Percentiles rank a stretch among this genome's conserved stretches.
Evolutionary conservation across 2,113 vertebrate species (phyloP).

Genomic region (Heteronetta atricapilla): DNA sequence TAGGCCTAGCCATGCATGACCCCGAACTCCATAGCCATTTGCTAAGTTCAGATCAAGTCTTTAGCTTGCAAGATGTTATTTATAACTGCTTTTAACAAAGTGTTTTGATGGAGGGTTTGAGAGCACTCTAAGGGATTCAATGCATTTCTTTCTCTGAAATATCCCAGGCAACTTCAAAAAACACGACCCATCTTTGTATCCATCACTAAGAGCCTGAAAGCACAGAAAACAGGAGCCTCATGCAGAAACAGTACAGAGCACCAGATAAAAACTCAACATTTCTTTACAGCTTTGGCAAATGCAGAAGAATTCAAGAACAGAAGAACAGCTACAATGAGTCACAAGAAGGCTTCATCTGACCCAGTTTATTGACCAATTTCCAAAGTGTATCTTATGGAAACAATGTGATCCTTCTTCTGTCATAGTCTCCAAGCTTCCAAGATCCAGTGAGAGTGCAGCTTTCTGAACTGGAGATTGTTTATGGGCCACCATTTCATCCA

Average conservation of each 20-base stretch:
- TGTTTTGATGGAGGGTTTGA: neutral
- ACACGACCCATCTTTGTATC: neutral
- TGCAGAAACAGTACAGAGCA: neutral
- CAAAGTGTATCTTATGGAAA: neutral
- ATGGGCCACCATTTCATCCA: neutral
- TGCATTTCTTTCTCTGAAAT: neutral
- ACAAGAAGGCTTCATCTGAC: neutral
- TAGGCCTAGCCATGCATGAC: neutral
- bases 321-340: neutral
- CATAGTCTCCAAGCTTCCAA: neutral
- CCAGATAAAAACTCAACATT: neutral
- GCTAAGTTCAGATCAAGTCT: neutral
- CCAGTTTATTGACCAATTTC: neutral
- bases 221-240: neutral
- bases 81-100: neutral
- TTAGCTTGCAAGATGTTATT: neutral
- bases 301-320: neutral
- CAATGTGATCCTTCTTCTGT: neutral
- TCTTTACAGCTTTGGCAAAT: neutral
- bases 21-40: neutral
- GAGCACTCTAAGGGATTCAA: neutral
- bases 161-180: neutral
- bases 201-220: neutral
- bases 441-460: neutral
- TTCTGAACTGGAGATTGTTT: neutral